Base-by-base conservation (phyloP, 2,888 invertebrate species). In the Yponomeuta sedellus region DNA sequence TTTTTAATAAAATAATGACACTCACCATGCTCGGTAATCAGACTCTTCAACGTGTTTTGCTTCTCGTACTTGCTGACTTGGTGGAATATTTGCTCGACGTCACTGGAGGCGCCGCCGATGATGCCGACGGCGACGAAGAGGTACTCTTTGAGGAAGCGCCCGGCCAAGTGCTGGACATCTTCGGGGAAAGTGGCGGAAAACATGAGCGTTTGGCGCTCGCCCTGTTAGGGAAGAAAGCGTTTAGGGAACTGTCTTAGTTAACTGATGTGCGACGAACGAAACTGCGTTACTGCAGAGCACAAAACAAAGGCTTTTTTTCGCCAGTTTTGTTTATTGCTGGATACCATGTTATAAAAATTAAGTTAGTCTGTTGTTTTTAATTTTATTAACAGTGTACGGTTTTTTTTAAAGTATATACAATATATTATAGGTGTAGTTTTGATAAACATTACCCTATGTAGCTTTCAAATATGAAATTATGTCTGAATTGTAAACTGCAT, bases 131-230 rank as follows among this genome's bases (percentile, higher is more conserved):
- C 93, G 10, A 98, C 92, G 78, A 98, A 98, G n/a, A 97, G 78
- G 78, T 98, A 98, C 73, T 89, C 84, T 70, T 92, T 90, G 19
- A 99, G 86, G 80, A 96, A 98, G 64, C 95, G 93, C 0, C 93
- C 93, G 0, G 98, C 97, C 70, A 98, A 83, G 61, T 92, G 92
- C 83, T 99, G 98, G 75, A 99, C 99, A 80, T 99, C 98, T 80
- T 98, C 97, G 0, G 99, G 99, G 91, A 99, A 99, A 16, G 99
- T 99, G 2, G 99, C 99, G 19, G 99, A 99, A 91, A 99, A 99
- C 99, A 99, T 99, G 39, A 99, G 94, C 0, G 99, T 99, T 84
- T 99, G 98, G 68, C 99, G 94, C 68, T 97, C 93, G 93, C 88
- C 92, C 94, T 94, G 75, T n/a, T 73, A 77, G 73, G 58, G 58